Conservation (phyloP, 2,113 vertebrate genomes). For the Heterocephalus glaber region DNA sequence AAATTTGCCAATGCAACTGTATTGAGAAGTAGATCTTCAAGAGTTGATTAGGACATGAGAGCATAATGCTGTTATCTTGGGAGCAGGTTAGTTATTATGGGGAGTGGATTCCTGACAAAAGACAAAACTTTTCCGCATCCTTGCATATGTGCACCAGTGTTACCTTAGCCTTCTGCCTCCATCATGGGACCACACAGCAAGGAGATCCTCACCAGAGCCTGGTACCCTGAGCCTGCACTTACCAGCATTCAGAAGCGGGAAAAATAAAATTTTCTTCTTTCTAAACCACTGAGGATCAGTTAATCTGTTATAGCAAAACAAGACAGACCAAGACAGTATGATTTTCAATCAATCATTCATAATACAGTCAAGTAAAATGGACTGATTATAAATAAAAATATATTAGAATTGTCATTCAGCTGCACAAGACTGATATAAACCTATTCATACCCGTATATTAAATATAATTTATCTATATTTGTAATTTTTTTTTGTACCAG, state of each 20-base stretch:
- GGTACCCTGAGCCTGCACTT: not conserved
- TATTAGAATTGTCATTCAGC: not conserved
- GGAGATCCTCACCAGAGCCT: not conserved
- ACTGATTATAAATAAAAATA: not conserved
- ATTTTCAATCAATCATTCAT: slow-evolving; percentile 8
- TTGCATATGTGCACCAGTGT: too few species aligned
- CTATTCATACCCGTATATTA: not conserved
- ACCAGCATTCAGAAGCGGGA: not conserved
- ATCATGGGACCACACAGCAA: not conserved
- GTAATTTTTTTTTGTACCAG: not conserved
- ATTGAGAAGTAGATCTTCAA: not conserved
- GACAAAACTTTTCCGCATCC: too few species aligned
- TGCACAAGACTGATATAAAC: not conserved
- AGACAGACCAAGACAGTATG: not conserved
- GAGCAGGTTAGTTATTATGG: too few species aligned
- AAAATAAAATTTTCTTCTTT: not conserved
- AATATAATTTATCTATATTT: not conserved
- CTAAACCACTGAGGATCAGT: not conserved
- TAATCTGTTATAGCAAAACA: not conserved
- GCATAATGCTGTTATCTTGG: not conserved
- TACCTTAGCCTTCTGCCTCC: not conserved
- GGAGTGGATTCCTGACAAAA: not conserved
- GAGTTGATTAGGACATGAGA: not conserved
- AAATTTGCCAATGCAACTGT: not conserved
- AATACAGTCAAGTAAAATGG: slow-evolving; percentile 9